Evolutionary conservation across 2,797 vertebrate genomes (phyloP), one percentile per base, ranked within the genome.

Genomic region (Xerus rutilus): DNA sequence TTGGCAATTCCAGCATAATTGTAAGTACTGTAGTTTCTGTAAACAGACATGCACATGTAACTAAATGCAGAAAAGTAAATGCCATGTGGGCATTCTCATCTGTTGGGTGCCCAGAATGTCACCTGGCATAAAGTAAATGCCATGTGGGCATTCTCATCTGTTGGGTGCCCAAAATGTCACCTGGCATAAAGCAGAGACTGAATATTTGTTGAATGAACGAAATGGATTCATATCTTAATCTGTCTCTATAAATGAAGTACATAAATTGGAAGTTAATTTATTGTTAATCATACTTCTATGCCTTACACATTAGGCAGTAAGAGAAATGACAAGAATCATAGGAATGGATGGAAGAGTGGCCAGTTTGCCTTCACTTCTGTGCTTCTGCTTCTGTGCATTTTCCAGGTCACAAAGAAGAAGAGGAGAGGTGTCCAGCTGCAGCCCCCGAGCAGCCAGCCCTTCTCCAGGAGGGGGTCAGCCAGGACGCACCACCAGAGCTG

Each of bases 371-470:
- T 95, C 67, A 88, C 23, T 84, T 91, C 57, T 62, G 9, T 88
- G 77, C n/a, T 67, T 96, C 70, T 93, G 43, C 88, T 90, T 95
- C 62, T 72, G 0, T 89, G 43, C 95, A 65, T 43, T 76, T 59
- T 97, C 23, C 91, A 99, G 99, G 98, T 98, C 98, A 98, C 79
- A 99, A 99, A 98, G 99, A 99, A 97, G 99, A 99, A 96, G 99
- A 99, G 62, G 98, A 99, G 97, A 98, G 95, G 0, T 98, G 98
- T 85, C 98, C 98, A 32, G 98, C 97, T 82, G 98, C 98, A 45
- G 96, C 97, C 10, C 98, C 97, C 1, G 99, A 99, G 74, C 99
- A 99, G 97, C 98, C 98, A 21, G 97, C 97, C 30, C 90, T 98
- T 91, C 98, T 98, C 96, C 98, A 98, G 96, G 98, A 98, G 88